Percentiles rank a stretch among this genome's conserved stretches.
Conservation (phyloP, 53 echinoderm and acorn worm species). For the Astropecten irregularis region DNA sequence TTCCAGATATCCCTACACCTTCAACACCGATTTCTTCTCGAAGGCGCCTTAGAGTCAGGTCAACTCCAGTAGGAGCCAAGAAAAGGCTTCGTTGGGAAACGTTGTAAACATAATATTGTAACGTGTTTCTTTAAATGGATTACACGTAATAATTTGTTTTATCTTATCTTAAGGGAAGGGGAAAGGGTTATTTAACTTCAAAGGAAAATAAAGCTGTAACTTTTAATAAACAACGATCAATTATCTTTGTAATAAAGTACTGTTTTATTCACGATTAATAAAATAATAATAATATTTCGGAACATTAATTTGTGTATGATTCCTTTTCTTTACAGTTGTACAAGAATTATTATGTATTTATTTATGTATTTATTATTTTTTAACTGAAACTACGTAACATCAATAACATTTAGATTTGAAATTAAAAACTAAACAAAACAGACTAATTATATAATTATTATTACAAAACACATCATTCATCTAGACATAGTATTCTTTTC, state of each 20-base stretch:
- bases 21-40: not conserved
- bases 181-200: too few relatives aligned
- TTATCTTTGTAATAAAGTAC: too few relatives aligned
- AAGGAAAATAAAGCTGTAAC: too few relatives aligned
- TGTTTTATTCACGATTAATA: not conserved
- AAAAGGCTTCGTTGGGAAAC: not conserved
- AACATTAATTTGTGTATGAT: too few relatives aligned
- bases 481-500: not conserved
- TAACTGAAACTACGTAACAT: not conserved
- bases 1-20: too few relatives aligned
- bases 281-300: not conserved
- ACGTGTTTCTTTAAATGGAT: too few relatives aligned
- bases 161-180: too few relatives aligned
- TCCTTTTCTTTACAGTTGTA: too few relatives aligned
- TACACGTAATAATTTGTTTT: too few relatives aligned
- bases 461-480: not conserved
- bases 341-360: too few relatives aligned
- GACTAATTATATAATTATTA: not conserved
- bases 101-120: not conserved
- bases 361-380: not conserved
- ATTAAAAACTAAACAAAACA: not conserved
- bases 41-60: not conserved
- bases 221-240: too few relatives aligned
- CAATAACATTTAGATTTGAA: not conserved
- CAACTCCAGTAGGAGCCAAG: not conserved